A percentile compares a stretch with the other conserved stretches of the same genome.
Evolutionary conservation across 2,113 vertebrate species (phyloP).

Genomic region (Scomber japonicus): DNA sequence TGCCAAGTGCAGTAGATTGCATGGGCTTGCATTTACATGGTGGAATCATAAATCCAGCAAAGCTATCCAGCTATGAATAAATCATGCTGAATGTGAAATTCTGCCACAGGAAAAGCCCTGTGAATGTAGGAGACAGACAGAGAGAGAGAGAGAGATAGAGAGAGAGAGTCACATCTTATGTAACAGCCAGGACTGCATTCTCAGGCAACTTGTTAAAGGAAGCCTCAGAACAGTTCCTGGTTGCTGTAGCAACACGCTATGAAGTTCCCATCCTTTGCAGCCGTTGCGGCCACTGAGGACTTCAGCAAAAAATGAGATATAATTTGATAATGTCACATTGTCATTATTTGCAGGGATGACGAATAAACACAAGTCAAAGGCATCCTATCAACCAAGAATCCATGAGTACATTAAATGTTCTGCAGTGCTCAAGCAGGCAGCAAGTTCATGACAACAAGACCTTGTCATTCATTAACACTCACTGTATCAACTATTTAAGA

Average conservation of each 20-base stretch:
- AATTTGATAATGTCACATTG: constrained; percentile 38
- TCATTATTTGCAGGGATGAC: constrained; percentile 42
- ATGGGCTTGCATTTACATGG: constrained; percentile 64
- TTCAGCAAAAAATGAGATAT: constrained; percentile 49
- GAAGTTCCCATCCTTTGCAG: constrained; percentile 60
- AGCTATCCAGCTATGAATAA: constrained; percentile 75
- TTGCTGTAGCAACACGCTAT: constrained; percentile 74
- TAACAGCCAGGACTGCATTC: constrained; percentile 76
- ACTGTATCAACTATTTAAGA: not conserved
- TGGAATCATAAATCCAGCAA: constrained; percentile 63
- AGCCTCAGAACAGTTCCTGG: constrained; percentile 72
- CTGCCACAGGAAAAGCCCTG: constrained; percentile 77
- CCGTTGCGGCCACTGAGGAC: constrained; percentile 44
- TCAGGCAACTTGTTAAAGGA: constrained; percentile 76
- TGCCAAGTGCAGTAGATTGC: constrained; percentile 58
- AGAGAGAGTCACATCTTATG: constrained; percentile 72
- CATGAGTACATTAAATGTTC: not conserved
- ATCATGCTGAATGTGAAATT: constrained; percentile 77
- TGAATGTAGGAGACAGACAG: constrained; percentile 31
- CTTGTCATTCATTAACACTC: too few species aligned
- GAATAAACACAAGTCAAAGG: not conserved
- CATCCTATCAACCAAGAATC: constrained; percentile 13
- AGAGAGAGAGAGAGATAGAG: constrained; percentile 49
- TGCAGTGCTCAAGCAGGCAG: not conserved
- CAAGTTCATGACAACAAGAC: not conserved